These are phyloP conservation scores for Cephus nigrinus DNA, from an alignment of 2,888 invertebrate genomes.

Conservation along the genomic window DNA sequence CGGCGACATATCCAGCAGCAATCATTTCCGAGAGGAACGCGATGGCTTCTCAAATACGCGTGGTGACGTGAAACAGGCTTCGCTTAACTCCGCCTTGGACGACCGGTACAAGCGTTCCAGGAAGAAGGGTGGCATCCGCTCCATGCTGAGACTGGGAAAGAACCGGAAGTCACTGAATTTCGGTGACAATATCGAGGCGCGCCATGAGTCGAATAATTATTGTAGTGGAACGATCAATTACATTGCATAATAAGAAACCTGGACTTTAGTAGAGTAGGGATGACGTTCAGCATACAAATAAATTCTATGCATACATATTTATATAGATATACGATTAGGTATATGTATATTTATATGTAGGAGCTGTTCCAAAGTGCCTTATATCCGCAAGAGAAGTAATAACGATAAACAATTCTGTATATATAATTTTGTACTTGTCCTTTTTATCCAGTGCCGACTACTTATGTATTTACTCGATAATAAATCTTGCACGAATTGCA, in stretches of 20 bases:
- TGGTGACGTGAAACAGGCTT: slow-evolving; percentile 82
- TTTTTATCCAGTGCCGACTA: slow-evolving; percentile 35
- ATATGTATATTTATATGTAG: slow-evolving; percentile 28
- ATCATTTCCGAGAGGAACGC: slow-evolving; percentile 69
- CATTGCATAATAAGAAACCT: slow-evolving; percentile 54
- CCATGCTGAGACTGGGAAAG: slow-evolving; percentile 62
- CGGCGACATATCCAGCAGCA: slow-evolving; percentile 65
- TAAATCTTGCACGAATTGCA: slow-evolving; percentile 23
- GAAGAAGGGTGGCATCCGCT: slow-evolving; percentile 62
- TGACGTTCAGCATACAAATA: slow-evolving; percentile 31
- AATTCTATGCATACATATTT: slow-evolving; percentile 14
- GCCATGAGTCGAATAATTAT: slow-evolving; percentile 62
- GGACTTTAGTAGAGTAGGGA: slow-evolving; percentile 23
- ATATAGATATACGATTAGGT: slow-evolving; percentile 27
- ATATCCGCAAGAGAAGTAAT: slow-evolving; percentile 42
- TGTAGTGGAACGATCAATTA: slow-evolving; percentile 65
- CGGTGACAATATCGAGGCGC: slow-evolving; percentile 59
- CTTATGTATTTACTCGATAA: slow-evolving; percentile 34
- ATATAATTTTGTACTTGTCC: slow-evolving; percentile 53
- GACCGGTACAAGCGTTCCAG: slow-evolving; percentile 61
- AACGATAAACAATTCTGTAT: slow-evolving; percentile 45
- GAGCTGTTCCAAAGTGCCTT: slow-evolving; percentile 63
- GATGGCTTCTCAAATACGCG: slow-evolving; percentile 75
- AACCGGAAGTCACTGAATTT: slow-evolving; percentile 64
- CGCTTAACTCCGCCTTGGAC: slow-evolving; percentile 74